Percentiles rank a stretch among this genome's conserved stretches.
Evolutionary conservation across 2,888 invertebrate species (phyloP).

Genomic region (Synanthedon andrenaeformis): DNA sequence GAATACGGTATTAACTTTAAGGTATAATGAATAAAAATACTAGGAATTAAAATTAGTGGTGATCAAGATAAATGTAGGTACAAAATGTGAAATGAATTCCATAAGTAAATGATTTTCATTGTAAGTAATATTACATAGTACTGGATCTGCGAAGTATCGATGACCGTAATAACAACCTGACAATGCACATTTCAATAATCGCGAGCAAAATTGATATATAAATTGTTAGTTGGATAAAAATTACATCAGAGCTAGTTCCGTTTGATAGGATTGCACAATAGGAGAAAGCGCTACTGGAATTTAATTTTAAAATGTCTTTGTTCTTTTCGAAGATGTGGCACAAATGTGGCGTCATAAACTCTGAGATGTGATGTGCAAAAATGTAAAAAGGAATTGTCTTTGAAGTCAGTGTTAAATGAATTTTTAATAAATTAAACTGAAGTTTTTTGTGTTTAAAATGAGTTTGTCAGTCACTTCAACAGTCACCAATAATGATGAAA

Average conservation of each 20-base stretch:
- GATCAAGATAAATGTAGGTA: too few species aligned
- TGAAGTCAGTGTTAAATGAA: not conserved
- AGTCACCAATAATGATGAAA: slow-evolving; percentile 34
- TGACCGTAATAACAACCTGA: too few species aligned
- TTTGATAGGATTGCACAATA: not conserved
- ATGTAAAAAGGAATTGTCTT: not conserved
- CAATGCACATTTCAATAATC: not conserved
- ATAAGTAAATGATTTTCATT: too few species aligned
- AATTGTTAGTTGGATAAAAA: not conserved
- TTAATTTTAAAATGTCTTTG: not conserved
- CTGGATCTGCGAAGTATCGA: too few species aligned
- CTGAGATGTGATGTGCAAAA: not conserved
- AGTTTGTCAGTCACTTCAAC: slow-evolving; percentile 36
- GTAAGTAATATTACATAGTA: too few species aligned
- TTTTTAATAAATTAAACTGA: not conserved
- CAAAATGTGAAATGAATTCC: too few species aligned
- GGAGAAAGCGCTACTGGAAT: not conserved
- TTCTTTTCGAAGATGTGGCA: not conserved
- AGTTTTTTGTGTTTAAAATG: slow-evolving; percentile 24
- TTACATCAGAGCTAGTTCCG: not conserved
- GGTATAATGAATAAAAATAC: too few species aligned
- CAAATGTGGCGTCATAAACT: not conserved
- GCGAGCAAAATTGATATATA: not conserved
- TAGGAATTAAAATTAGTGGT: too few species aligned
- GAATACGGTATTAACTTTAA: too few species aligned